Evolutionary conservation across 2,888 invertebrate species (phyloP), one percentile per base, ranked within the genome.

Genomic region (Chouioia cunea): DNA sequence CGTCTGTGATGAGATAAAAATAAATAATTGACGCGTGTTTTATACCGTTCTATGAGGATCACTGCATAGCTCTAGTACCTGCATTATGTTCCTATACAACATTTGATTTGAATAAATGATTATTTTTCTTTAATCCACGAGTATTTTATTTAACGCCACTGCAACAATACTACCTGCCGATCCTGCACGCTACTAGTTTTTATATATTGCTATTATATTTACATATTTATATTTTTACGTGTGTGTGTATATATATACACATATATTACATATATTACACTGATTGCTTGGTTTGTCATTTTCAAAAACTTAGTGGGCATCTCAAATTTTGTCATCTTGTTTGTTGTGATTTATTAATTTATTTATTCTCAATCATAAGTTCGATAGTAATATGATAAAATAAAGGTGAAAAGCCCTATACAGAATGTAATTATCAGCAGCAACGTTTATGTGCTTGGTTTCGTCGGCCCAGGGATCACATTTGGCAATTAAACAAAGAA

Each of bases 11-110:
- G n/a, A 18, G 16, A 23, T 44, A 44, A 60, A 66, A 36, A 22
- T 65, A 65, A 66, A 36, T 18, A 67, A 20, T 70, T 56, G 50
- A 65, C 67, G 67, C 65, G 65, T 73, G 64, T 69, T 74, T 73
- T 74, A 73, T 68, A 71, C 54, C 68, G 64, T 54, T 59, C 27
- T 65, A 62, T 63, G 57, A 69, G 58, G 52, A 71, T 64, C 67
- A 74, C 66, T 72, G 76, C 73, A 70, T 75, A 77, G 76, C 65
- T 73, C 47, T 73, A 75, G 77, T 79, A 79, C 77, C 78, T 79
- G 78, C 78, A 76, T 76, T 77, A 76, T 77, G 77, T 79, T 79
- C 76, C 78, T 78, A 78, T 73, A 75, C 74, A 76, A 77, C 75
- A 77, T 78, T 78, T 77, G 66, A 73, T 70, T 76, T 73, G 73